Conservation (phyloP, 2,113 vertebrate genomes). For the Chaetura pelagica region DNA sequence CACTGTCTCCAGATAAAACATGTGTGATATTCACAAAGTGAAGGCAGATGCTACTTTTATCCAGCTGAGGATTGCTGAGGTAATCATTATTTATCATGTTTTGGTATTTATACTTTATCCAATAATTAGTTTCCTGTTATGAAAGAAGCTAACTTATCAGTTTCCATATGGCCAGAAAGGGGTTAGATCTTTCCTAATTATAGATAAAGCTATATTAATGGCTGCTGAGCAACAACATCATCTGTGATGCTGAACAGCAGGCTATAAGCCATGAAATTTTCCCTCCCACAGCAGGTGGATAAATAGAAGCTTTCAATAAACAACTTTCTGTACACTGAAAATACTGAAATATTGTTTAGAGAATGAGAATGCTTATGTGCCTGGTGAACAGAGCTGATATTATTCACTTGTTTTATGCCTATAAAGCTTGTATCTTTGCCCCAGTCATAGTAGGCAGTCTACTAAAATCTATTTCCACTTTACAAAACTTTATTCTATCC, state of each 20-base stretch:
- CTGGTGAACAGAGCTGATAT: not conserved
- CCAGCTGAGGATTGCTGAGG: conserved; percentile 18
- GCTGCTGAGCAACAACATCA: conserved; percentile 6
- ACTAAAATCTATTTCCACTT: not conserved
- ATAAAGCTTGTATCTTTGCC: not conserved
- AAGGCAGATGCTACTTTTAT: conserved; percentile 49
- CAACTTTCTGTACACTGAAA: not conserved
- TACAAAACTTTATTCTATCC: not conserved
- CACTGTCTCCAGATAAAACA: not conserved
- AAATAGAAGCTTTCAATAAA: not conserved
- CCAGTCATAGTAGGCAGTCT: not conserved
- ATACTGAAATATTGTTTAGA: not conserved
- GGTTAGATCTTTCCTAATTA: conserved; percentile 37
- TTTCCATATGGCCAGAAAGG: conserved; percentile 50
- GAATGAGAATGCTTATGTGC: not conserved
- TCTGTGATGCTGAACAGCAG: conserved; percentile 18
- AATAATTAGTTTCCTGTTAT: conserved; percentile 30
- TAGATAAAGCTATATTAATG: conserved; percentile 55
- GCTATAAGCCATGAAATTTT: not conserved
- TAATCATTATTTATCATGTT: conserved; percentile 49
- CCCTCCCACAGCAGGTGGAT: not conserved
- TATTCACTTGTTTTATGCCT: not conserved
- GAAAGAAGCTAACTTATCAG: conserved; percentile 52
- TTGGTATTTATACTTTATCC: conserved; percentile 25
- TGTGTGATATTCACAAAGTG: not conserved